phyloP scores from a whole-genome alignment of 2,113 vertebrate genomes.

The Vulpes ferrilata region DNA sequence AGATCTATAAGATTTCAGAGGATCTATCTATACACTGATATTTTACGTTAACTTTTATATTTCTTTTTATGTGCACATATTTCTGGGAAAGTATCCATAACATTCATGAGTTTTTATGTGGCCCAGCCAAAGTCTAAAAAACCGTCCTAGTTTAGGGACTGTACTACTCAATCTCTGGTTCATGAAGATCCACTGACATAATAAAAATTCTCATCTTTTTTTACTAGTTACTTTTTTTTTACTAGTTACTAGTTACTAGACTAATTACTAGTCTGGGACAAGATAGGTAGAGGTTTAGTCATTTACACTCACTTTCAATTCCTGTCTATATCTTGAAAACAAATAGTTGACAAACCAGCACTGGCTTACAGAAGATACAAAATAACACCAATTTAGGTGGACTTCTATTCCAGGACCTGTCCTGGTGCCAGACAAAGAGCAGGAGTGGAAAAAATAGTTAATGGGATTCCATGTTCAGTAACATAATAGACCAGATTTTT shows the following conservation, averaged over 20 bases:
- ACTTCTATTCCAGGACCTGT: neutral
- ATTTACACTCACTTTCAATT: neutral
- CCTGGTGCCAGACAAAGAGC: neutral
- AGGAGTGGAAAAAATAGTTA: neutral
- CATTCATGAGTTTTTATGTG: neutral
- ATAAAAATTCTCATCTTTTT: neutral
- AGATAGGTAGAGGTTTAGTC: neutral
- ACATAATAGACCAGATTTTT: neutral
- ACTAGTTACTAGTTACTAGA: neutral
- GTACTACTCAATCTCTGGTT: neutral
- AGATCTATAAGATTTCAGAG: neutral
- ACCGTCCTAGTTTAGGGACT: neutral
- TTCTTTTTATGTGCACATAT: neutral
- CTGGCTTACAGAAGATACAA: neutral
- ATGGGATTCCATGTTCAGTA: neutral
- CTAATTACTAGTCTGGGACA: neutral
- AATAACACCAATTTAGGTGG: neutral
- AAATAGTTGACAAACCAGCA: neutral
- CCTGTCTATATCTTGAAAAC: neutral
- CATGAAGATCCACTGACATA: neutral
- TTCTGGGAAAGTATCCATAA: neutral
- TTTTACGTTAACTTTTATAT: neutral
- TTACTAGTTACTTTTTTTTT: too few relatives aligned
- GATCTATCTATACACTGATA: neutral
- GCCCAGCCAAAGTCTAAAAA: neutral